These are phyloP conservation scores for Enteromius thamalakanensis DNA, from an alignment of 2,797 vertebrate genomes.

Conservation along the genomic window DNA sequence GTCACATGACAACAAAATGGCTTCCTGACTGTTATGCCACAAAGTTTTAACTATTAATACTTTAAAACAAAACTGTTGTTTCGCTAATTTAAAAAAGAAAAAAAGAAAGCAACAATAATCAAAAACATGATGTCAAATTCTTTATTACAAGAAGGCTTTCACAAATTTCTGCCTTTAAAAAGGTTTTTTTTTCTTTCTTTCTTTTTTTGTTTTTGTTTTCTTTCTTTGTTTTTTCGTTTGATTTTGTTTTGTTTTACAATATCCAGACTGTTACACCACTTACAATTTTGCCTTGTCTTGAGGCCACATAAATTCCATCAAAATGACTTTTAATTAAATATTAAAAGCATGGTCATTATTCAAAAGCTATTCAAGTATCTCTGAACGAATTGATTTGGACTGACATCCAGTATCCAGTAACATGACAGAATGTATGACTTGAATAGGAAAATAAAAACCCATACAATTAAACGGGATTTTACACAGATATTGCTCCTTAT, in stretches of 20 bases:
- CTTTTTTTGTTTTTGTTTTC: not conserved
- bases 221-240: not conserved
- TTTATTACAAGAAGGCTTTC: no score
- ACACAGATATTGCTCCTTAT: not conserved
- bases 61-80: not conserved
- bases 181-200: accelerated
- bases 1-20: slow-evolving; percentile 40
- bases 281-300: not conserved
- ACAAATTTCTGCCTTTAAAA: not conserved
- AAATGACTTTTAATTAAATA: not conserved
- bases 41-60: not conserved
- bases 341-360: not conserved
- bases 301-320: not conserved
- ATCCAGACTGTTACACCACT: no score
- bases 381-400: not conserved
- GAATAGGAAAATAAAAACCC: not conserved
- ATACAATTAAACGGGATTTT: not conserved
- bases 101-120: not conserved
- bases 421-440: not conserved
- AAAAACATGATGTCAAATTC: not conserved
- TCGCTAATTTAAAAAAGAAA: accelerated
- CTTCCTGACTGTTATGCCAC: not conserved
- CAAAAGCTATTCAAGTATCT: not conserved
- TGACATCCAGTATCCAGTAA: not conserved
- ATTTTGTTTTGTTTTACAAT: not conserved